Base-by-base conservation (phyloP, 2,888 invertebrate species). In the Sphinx pinastri region DNA sequence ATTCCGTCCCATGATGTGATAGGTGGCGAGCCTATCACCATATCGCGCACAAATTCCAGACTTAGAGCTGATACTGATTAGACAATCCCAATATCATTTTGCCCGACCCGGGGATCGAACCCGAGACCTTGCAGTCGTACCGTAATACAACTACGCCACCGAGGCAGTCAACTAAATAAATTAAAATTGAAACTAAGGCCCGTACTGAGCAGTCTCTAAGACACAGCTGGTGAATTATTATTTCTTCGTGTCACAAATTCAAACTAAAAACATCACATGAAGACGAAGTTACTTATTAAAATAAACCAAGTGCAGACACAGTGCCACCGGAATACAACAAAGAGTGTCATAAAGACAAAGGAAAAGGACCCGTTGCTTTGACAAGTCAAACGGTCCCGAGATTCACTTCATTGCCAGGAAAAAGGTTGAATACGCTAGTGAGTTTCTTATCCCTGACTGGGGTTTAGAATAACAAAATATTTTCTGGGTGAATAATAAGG, bases 301-400 rank as follows among this genome's bases (percentile, higher is more conserved):
- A 63, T n/a, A 16, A n/a, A 7, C n/a, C 13, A 19, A 63, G 38
- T 63, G 47, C 45, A 47, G 60, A 49, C 47, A 16, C 19, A 49
- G n/a, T 47, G 38, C 47, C 19, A 63, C 11, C n/a, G 7, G 47
- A 19, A 38, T 59, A 38, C 58, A 19, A 47, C 47, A 49, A 63
- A 63, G 16, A 19, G 12, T 49, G 16, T 63, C 49, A 19, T 8
- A 49, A 63, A 59, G 58, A 16, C 59, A 59, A 59, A 57, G 47
- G 13, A 31, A 31, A 67, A 59, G 68, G n/a, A 68, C 16, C 45
- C 68, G 68, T 38, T 45, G 31, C n/a, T 55, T 67, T 54, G 54
- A 67, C 55, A 38, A 67, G 67, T 67, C 55, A 67, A 67, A 45
- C 67, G 67, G 14, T 67, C 31, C 38, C 67, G 49, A 55, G 67